Evolutionary conservation across 2,888 invertebrate genomes (phyloP).

Genomic region (Podotricha telesiphe): DNA sequence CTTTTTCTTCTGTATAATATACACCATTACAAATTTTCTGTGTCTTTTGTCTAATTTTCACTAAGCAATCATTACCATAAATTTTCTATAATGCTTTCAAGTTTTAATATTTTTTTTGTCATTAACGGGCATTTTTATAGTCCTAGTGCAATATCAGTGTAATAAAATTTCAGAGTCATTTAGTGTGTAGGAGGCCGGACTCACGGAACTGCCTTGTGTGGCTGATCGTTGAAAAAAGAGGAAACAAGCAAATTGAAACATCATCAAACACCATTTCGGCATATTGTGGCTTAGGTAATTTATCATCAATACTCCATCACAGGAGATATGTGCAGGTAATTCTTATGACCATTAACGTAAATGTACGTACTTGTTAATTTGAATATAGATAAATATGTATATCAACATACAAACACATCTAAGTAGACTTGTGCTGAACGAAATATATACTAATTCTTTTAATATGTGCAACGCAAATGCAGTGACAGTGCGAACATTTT

Average conservation of each 20-base stretch:
- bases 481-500: conserved; percentile 32
- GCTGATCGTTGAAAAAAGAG: conserved; percentile 48
- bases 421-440: not conserved
- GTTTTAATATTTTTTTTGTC: not conserved
- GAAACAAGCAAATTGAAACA: conserved; percentile 42
- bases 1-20: conserved; percentile 18
- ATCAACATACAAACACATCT: not conserved
- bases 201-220: conserved; percentile 56
- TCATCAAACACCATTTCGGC: conserved; percentile 42
- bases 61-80: not conserved
- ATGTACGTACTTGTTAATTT: too few species aligned
- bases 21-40: not conserved
- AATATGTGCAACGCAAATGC: not conserved
- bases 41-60: not conserved
- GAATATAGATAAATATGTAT: not conserved
- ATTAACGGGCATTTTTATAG: not conserved
- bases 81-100: not conserved
- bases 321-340: conserved; percentile 12
- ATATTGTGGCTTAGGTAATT: conserved; percentile 56
- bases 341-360: not conserved
- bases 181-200: conserved; percentile 58
- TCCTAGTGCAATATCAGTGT: conserved; percentile 1
- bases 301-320: conserved; percentile 38
- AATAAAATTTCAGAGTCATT: conserved; percentile 52
- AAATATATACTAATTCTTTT: not conserved